Percentiles rank a stretch among this genome's conserved stretches.
phyloP scores from a whole-genome alignment of 2,113 vertebrate species.

The Labeo catla region DNA sequence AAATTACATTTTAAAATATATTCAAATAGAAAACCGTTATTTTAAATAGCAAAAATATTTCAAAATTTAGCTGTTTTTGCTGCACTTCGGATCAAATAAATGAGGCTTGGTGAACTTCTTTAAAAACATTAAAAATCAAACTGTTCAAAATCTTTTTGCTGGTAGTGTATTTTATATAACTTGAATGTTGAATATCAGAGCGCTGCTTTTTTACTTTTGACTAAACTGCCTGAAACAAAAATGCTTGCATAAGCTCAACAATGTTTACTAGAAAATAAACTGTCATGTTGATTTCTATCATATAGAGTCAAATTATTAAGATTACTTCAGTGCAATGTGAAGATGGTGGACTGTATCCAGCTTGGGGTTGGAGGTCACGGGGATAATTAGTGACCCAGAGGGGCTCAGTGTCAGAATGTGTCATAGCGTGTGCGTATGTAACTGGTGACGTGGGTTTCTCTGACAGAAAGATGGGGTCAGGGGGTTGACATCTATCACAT shows the following conservation, averaged over 20 bases:
- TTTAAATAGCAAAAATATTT: too few relatives aligned
- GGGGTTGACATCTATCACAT: slow-evolving; percentile 34
- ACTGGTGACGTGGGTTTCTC: background rate
- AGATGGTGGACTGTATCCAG: background rate
- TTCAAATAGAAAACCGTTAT: too few relatives aligned
- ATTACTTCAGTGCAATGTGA: slow-evolving; percentile 2
- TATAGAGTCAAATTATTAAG: slow-evolving; percentile 34
- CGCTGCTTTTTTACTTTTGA: too few relatives aligned
- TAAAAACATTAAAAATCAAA: too few relatives aligned
- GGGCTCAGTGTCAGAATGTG: slow-evolving; percentile 18
- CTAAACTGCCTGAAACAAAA: background rate
- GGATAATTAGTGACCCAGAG: slow-evolving; percentile 45
- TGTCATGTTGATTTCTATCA: slow-evolving; percentile 16
- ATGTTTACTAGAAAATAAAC: background rate
- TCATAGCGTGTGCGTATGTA: slow-evolving; percentile 18
- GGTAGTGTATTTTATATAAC: too few relatives aligned
- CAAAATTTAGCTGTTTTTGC: too few relatives aligned
- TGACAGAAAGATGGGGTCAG: slow-evolving; percentile 32
- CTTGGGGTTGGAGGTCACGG: slow-evolving; percentile 33
- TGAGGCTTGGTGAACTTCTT: too few relatives aligned
- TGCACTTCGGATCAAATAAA: too few relatives aligned
- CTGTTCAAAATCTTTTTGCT: too few relatives aligned
- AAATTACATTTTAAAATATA: too few relatives aligned
- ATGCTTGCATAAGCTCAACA: background rate
- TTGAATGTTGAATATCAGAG: too few relatives aligned